phyloP scores from a whole-genome alignment of 2,888 invertebrate species.

The Cerceris ruficornis region DNA sequence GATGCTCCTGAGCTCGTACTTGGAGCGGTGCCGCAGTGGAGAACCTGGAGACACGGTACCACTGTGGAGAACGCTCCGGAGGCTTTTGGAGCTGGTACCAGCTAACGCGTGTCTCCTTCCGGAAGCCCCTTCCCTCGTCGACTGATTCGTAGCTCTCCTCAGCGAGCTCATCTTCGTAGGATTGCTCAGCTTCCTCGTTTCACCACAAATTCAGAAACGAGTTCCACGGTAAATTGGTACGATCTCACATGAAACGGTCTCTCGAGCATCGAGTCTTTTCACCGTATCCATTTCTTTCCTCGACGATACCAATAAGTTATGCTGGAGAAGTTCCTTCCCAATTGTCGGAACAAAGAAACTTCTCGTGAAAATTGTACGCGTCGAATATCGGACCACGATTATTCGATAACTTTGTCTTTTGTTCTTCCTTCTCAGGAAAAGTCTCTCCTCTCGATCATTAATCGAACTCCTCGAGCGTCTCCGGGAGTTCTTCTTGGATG shows the following conservation, averaged over 20 bases:
- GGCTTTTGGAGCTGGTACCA: conserved; percentile 70
- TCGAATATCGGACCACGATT: background rate
- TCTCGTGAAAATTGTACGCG: too few relatives aligned
- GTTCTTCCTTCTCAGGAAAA: background rate
- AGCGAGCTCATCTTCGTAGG: conserved; percentile 71
- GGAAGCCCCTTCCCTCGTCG: conserved; percentile 66
- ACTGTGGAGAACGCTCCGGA: conserved; percentile 65
- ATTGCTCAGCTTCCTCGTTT: background rate
- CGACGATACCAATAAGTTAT: too few relatives aligned
- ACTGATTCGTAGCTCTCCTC: conserved; percentile 69
- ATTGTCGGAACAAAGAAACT: too few relatives aligned
- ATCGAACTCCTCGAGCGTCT: conserved; percentile 6
- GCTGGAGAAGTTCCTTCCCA: too few relatives aligned
- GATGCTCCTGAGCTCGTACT: conserved; percentile 81
- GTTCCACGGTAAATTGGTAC: background rate
- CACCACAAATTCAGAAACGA: conserved; percentile 3
- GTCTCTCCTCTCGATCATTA: background rate
- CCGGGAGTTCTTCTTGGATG: background rate
- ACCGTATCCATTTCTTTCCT: too few relatives aligned
- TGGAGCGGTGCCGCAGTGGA: conserved; percentile 76
- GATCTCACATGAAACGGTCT: background rate
- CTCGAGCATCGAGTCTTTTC: too few relatives aligned
- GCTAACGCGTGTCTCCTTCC: conserved; percentile 68
- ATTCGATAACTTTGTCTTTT: background rate
- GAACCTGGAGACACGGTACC: conserved; percentile 67